Percentiles rank a stretch among this genome's conserved stretches.
Conservation (phyloP, 2,888 invertebrate genomes). For the Epinotia demarniana region DNA sequence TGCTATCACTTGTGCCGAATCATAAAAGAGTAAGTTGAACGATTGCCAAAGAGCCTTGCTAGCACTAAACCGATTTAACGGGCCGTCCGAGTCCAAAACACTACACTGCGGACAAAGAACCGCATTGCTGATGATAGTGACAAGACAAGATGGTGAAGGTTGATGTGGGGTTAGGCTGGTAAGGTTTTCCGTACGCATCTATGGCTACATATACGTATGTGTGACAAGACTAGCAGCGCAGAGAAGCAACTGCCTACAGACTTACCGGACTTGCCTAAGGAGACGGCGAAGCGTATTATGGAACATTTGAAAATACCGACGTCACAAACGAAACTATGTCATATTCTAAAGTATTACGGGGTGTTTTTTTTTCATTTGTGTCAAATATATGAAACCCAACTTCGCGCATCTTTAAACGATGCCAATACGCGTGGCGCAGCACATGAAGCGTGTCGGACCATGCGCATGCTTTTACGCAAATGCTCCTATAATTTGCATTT, state of each 20-base stretch:
- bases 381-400: no score
- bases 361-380: no score
- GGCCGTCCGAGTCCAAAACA: background rate
- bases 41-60: background rate
- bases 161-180: background rate
- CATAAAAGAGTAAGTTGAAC: slow-evolving; percentile 12
- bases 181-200: background rate
- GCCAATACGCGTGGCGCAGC: background rate
- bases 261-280: background rate
- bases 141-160: background rate
- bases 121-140: background rate
- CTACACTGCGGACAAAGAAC: background rate
- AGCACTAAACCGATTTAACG: no score
- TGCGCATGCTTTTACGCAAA: background rate
- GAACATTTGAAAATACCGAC: background rate
- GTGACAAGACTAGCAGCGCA: background rate
- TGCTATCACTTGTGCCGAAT: background rate
- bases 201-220: no score
- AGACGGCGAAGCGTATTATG: background rate
- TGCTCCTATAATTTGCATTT: background rate
- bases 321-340: no score
- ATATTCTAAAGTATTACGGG: no score
- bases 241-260: background rate
- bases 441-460: background rate
- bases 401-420: no score